phyloP scores from a whole-genome alignment of 2,797 vertebrate species.

The Hydrocynus forskahlii region DNA sequence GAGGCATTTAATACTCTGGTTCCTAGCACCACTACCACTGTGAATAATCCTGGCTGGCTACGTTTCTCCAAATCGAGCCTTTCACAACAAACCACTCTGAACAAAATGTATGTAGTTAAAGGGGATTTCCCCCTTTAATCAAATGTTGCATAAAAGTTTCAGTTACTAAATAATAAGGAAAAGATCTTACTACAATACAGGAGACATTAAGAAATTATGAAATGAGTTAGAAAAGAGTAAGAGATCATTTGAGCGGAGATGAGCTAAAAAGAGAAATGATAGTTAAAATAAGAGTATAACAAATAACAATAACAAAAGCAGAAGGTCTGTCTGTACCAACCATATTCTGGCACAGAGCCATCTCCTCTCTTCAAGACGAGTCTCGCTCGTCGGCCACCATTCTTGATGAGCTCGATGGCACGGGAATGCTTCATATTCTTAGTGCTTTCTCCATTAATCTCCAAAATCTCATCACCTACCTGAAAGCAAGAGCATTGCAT shows the following conservation, averaged over 20 bases:
- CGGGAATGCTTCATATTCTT: slow-evolving; percentile 99
- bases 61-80: too few species aligned
- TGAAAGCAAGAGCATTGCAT: slow-evolving; percentile 59
- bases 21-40: too few species aligned
- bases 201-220: background rate
- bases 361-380: slow-evolving; percentile 97
- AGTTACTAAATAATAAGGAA: background rate
- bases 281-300: slow-evolving; percentile 43
- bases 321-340: slow-evolving; percentile 82
- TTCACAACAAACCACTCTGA: too few species aligned
- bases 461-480: slow-evolving; percentile 98
- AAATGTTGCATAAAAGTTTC: too few species aligned
- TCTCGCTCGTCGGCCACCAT: slow-evolving; percentile 92
- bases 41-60: too few species aligned
- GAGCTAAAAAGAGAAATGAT: slow-evolving; percentile 58
- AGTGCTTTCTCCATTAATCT: slow-evolving; percentile 98
- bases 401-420: slow-evolving; percentile 99
- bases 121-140: too few species aligned
- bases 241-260: background rate
- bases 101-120: too few species aligned
- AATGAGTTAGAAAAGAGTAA: background rate
- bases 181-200: too few species aligned
- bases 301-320: slow-evolving; percentile 21
- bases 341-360: slow-evolving; percentile 99
- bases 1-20: too few species aligned